Base-by-base conservation (phyloP, 2,888 invertebrate species). In the Drosophila kanekoi region DNA sequence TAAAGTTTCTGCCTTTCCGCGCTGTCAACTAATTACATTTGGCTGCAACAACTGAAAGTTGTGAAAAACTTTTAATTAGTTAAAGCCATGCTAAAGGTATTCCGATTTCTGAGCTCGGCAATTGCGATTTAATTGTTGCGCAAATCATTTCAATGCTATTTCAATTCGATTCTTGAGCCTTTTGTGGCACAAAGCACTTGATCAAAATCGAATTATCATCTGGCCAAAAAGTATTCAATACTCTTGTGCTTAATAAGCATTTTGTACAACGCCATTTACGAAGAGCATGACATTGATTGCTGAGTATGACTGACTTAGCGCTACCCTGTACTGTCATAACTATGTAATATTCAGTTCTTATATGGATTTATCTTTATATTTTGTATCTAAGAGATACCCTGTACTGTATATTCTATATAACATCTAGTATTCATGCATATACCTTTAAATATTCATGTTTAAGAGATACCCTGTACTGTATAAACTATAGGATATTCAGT, bases 121-220 rank as follows among this genome's bases (percentile, higher is more conserved):
- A 73, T 75, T 75, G 74, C 62, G 48, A 67, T 59, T 75, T 63
- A 67, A 75, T 75, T 75, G 62, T 57, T 56, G 52, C 68, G 68
- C 68, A 75, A 73, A 77, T 59, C 47, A 67, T 16, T 77, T 67
- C 32, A 45, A 48, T 48, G 54, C 2, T 70, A 16, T 37, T 13
- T n/a, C 16, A 41, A 13, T 44, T 72, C 33, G 40, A 62, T 57
- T 77, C 61, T 67, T 60, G 41, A 45, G 67, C 59, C 53, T 74
- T 75, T 60, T 68, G 53, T 63, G 69, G 69, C 75, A 40, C 57
- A 60, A 75, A 75, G 68, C 75, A 76, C 75, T 76, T 78, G 75
- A 63, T 59, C 74, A 74, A 78, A 75, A 75, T 51, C 57, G 69
- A 53, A 78, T 56, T 74, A 78, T 62, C 78, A 68, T 67, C 74